phyloP scores from a whole-genome alignment of 2,797 vertebrate species.

The Sciurus vulgaris region DNA sequence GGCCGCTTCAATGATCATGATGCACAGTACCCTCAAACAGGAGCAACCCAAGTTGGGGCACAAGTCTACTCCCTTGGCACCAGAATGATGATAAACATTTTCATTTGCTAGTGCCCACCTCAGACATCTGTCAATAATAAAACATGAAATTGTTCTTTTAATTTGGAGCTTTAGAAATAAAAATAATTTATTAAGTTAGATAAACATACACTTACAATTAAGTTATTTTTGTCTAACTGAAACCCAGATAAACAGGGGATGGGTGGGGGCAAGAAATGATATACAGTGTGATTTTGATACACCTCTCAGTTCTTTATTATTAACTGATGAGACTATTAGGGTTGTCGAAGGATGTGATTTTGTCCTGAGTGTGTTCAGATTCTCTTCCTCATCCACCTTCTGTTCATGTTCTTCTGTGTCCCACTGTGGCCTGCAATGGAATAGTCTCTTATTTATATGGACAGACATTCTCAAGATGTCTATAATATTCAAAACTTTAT shows the following conservation, averaged over 20 bases:
- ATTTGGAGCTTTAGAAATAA: background rate
- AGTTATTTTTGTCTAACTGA: slow-evolving; percentile 27
- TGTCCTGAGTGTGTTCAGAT: background rate
- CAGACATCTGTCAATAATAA: slow-evolving; percentile 20
- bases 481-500: background rate
- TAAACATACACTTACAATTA: background rate
- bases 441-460: background rate
- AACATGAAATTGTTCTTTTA: background rate
- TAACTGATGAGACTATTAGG: background rate
- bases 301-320: background rate
- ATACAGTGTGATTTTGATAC: background rate
- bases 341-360: background rate
- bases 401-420: background rate
- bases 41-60: background rate
- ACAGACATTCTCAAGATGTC: background rate
- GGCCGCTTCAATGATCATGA: background rate
- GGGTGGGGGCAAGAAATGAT: background rate
- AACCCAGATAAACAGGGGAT: background rate
- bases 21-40: background rate
- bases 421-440: background rate
- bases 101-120: background rate
- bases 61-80: background rate
- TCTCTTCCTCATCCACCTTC: background rate
- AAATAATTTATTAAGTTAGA: background rate
- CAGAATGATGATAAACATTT: background rate